phyloP scores from a whole-genome alignment of 2,113 vertebrate species.

The Dromaius novaehollandiae region DNA sequence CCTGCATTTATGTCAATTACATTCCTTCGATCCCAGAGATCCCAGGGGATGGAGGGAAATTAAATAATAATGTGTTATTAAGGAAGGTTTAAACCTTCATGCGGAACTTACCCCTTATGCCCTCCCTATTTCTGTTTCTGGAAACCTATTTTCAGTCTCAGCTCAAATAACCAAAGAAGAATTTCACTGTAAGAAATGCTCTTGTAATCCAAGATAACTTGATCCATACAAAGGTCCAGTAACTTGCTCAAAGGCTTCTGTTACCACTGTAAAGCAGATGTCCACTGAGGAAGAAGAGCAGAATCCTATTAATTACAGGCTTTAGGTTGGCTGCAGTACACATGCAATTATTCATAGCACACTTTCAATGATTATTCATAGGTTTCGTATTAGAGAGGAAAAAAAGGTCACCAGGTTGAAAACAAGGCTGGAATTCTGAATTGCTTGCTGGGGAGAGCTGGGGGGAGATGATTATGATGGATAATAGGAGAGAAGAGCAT shows the following conservation, averaged over 20 bases:
- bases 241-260: not conserved
- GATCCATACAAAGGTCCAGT: slow-evolving; percentile 12
- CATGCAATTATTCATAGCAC: slow-evolving; percentile 58
- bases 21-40: not conserved
- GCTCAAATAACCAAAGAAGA: slow-evolving; percentile 3
- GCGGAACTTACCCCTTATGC: slow-evolving; percentile 10
- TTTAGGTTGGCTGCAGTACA: slow-evolving; percentile 1
- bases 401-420: slow-evolving; percentile 22
- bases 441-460: not conserved
- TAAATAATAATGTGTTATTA: slow-evolving; percentile 8
- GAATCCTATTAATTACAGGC: slow-evolving; percentile 58
- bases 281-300: not conserved
- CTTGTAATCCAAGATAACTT: slow-evolving; percentile 34
- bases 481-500: not conserved
- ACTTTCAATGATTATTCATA: slow-evolving; percentile 54
- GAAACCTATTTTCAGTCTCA: not conserved
- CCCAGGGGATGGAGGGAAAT: not conserved
- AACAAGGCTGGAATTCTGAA: slow-evolving; percentile 44
- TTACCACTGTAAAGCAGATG: slow-evolving; percentile 26
- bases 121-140: not conserved
- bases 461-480: not conserved
- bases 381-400: not conserved
- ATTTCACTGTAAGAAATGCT: not conserved
- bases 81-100: not conserved
- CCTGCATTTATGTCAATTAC: not conserved